Evolutionary conservation across 1,140 invertebrate genomes (phyloP).

Genomic region (Gryllus bimaculatus): DNA sequence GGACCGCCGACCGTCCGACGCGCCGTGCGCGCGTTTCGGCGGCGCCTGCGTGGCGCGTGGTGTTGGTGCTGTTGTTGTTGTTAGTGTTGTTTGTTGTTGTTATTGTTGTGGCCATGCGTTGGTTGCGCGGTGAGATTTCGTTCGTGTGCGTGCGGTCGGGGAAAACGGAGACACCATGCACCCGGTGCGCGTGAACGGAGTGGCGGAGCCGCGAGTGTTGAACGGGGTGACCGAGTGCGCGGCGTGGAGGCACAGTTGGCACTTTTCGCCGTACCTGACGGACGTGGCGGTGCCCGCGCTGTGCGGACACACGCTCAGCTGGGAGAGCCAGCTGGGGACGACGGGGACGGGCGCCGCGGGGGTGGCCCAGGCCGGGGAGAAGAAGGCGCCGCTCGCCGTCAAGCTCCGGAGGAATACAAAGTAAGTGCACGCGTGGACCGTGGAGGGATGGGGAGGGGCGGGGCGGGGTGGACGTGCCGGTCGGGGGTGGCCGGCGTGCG

Average conservation of each 20-base stretch:
- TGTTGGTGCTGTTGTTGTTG: no score
- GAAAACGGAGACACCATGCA: background rate
- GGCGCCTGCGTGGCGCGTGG: no score
- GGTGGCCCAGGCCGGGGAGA: background rate
- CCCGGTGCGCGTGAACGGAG: background rate
- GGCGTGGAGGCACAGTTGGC: conserved; percentile 23
- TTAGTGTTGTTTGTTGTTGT: background rate
- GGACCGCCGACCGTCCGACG: background rate
- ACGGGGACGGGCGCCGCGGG: background rate
- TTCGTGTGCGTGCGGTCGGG: background rate
- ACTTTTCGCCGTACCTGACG: conserved; percentile 22
- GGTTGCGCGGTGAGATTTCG: background rate
- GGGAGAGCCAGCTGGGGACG: conserved; percentile 6
- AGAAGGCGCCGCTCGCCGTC: background rate
- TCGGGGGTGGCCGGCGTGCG: background rate
- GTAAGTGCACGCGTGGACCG: background rate
- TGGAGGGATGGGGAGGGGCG: no score
- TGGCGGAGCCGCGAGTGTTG: conserved; percentile 11
- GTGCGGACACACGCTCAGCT: conserved; percentile 11
- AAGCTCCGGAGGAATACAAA: background rate
- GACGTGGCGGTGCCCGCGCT: conserved; percentile 7
- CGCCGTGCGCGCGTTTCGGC: no score
- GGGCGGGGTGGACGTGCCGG: no score
- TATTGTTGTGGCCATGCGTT: background rate
- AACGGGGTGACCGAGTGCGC: conserved; percentile 12